phyloP scores from a whole-genome alignment of 2,888 invertebrate species.

The Dryococelus australis region DNA sequence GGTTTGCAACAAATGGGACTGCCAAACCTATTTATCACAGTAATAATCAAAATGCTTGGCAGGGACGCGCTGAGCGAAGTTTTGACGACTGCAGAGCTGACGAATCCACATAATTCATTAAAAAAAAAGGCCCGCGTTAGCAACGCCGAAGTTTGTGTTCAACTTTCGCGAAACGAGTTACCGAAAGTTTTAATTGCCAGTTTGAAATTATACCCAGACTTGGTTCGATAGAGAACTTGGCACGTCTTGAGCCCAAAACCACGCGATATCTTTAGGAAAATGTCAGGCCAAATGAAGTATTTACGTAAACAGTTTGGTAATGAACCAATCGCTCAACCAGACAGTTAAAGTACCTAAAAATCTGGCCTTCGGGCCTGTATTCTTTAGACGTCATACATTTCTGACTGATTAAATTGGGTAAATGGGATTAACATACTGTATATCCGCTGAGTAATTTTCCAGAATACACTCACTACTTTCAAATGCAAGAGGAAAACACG shows the following conservation, averaged over 20 bases:
- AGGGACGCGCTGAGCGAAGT: not conserved
- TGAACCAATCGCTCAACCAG: too few species aligned
- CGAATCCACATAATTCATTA: not conserved
- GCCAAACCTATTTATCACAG: not conserved
- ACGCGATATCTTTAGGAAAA: conserved; percentile 10
- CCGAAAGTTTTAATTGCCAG: not conserved
- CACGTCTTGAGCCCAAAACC: not conserved
- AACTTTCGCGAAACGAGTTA: not conserved
- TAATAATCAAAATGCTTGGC: not conserved
- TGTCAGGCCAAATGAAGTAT: not conserved
- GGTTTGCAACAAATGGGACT: too few species aligned
- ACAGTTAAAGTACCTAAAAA: too few species aligned
- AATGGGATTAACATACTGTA: too few species aligned
- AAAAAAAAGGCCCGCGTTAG: not conserved
- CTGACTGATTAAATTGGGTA: too few species aligned
- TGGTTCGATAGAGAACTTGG: not conserved
- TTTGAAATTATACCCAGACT: not conserved
- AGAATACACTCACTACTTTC: too few species aligned
- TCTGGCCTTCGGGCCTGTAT: too few species aligned
- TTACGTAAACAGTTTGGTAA: too few species aligned
- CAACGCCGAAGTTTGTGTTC: not conserved
- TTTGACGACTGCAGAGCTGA: not conserved
- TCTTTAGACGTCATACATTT: too few species aligned
- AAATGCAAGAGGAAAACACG: too few species aligned
- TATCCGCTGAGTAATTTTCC: too few species aligned